Evolutionary conservation across 1,140 invertebrate genomes (phyloP).

Genomic region (Leptoteleia sp.): DNA sequence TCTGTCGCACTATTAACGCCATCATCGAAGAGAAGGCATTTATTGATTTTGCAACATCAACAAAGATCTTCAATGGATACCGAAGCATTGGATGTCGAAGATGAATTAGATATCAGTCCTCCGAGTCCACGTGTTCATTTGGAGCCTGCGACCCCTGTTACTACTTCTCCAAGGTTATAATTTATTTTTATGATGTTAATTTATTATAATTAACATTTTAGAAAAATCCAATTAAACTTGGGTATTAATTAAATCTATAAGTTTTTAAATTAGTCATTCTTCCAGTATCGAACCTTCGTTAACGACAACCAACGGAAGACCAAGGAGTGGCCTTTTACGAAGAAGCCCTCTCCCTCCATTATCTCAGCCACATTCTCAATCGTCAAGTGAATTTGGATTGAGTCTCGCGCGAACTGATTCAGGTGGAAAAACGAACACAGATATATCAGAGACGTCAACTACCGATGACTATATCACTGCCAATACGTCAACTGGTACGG

Average conservation of each 20-base stretch:
- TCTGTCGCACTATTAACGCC: slow-evolving; percentile 86
- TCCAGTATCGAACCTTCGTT: slow-evolving; percentile 61
- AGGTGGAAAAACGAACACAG: slow-evolving; percentile 87
- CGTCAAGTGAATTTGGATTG: slow-evolving; percentile 78
- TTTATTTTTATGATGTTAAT: slow-evolving; percentile 5
- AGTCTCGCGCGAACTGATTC: slow-evolving; percentile 86
- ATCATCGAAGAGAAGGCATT: slow-evolving; percentile 87
- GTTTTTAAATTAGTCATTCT: no score
- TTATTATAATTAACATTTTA: no score
- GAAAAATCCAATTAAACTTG: no score
- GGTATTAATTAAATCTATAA: no score
- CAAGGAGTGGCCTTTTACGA: slow-evolving; percentile 73
- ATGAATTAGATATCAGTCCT: slow-evolving; percentile 82
- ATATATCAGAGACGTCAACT: slow-evolving; percentile 91
- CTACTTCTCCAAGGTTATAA: slow-evolving; percentile 69
- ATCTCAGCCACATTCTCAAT: slow-evolving; percentile 78
- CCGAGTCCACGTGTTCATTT: slow-evolving; percentile 75
- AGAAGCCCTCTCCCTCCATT: slow-evolving; percentile 73
- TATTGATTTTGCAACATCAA: slow-evolving; percentile 89
- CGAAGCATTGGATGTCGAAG: slow-evolving; percentile 87
- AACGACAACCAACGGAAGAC: slow-evolving; percentile 70
- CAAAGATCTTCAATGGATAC: slow-evolving; percentile 92
- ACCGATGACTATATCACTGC: slow-evolving; percentile 95
- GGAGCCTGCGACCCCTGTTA: slow-evolving; percentile 73
- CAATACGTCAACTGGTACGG: slow-evolving; percentile 88